Base-by-base conservation (phyloP, 2,888 invertebrate genomes). In the Chirona hameri region DNA sequence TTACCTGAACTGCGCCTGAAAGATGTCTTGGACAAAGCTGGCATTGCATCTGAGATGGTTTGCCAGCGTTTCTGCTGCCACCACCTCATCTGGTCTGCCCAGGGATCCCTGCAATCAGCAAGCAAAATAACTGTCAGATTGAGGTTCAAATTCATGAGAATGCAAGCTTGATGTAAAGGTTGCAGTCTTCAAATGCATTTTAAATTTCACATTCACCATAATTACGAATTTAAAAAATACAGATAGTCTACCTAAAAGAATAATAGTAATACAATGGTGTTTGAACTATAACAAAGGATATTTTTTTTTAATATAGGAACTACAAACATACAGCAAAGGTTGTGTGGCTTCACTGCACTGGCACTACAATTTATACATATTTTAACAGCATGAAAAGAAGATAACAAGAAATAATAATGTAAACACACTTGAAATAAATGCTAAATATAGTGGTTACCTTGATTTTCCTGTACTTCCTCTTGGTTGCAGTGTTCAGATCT, bases 11-110 rank as follows among this genome's bases (percentile, higher is more conserved):
- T 89, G 87, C 5, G 88, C 90, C 85, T 97, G 97, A 89, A 98
- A 98, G 84, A 97, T 93, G 83, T 95, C 93, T 88, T 97, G 97
- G 81, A 98, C 95, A 90, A 97, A 97, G 86, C 97, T 97, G 88
- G 95, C 95, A 89, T 97, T 97, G 88, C 96, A 94, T 82, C 97
- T 91, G 86, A 94, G 93, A 89, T 97, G 96, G 89, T 96, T 96
- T 81, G 94, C 94, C 86, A 97, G 89, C 9, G 96, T 96, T 89
- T 97, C 97, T 55, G 95, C 94, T 72, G 97, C 97, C 84, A 97
- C 94, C 48, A 94, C 92, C 89, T 97, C 96, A 88, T 97, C 97
- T 10, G 96, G 93, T 85, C 95, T 82, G 5, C 84, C 85, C 55
- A 83, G 83, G 18, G 85, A 84, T 57, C 83, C 84, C 84, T 85